phyloP scores from a whole-genome alignment of 2,888 invertebrate genomes.

The Coelogynopora nodosa region DNA sequence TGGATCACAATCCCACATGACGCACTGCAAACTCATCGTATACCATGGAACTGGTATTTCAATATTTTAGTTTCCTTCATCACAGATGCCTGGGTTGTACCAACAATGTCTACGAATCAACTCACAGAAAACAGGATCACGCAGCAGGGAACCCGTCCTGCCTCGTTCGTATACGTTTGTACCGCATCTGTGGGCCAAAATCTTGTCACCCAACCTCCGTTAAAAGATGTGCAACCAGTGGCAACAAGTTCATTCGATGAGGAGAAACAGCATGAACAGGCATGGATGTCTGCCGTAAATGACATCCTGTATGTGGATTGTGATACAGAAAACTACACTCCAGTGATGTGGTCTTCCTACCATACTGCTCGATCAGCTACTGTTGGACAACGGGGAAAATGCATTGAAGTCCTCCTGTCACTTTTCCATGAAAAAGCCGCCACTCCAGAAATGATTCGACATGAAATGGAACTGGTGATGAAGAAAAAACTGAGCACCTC shows the following conservation, averaged over 20 bases:
- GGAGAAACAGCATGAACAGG: constrained; percentile 43
- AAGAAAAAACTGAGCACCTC: constrained; percentile 44
- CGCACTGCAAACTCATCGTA: too few relatives aligned
- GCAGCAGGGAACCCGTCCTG: constrained; percentile 40
- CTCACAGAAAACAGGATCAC: constrained; percentile 40
- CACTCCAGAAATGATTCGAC: constrained; percentile 45
- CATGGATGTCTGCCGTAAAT: constrained; percentile 40
- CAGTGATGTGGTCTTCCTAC: constrained; percentile 37
- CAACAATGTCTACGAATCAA: constrained; percentile 42
- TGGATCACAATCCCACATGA: too few relatives aligned
- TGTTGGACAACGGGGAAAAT: constrained; percentile 18
- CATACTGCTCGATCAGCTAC: constrained; percentile 38
- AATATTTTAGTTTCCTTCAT: too few relatives aligned
- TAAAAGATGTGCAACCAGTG: not conserved
- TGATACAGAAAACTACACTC: constrained; percentile 18
- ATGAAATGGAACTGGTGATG: constrained; percentile 42
- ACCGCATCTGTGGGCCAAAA: constrained; percentile 43
- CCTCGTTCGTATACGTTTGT: constrained; percentile 44
- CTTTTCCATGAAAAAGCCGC: constrained; percentile 43
- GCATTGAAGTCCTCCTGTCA: constrained; percentile 44
- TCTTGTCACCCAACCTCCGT: constrained; percentile 1
- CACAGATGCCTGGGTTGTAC: too few relatives aligned
- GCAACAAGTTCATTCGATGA: constrained; percentile 37
- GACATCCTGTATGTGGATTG: too few relatives aligned
- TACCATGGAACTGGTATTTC: too few relatives aligned